phyloP scores from a whole-genome alignment of 2,888 invertebrate genomes.

The Xestia rhomboidea region DNA sequence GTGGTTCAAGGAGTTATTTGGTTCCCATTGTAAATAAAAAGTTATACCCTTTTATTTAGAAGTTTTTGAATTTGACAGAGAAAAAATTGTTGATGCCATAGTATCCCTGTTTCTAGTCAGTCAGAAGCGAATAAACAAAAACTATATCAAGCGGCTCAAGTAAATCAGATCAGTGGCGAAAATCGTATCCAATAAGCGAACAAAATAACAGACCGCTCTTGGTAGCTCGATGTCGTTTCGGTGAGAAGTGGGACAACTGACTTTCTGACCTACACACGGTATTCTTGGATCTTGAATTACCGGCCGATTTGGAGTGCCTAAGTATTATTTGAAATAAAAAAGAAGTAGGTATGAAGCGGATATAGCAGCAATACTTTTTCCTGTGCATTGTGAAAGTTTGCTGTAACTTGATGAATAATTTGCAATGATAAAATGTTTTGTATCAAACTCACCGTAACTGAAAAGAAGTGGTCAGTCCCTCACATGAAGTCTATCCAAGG shows the following conservation, averaged over 20 bases:
- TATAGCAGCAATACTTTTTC: slow-evolving; percentile 11
- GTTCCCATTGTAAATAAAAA: slow-evolving; percentile 17
- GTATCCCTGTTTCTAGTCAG: not conserved
- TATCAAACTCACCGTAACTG: slow-evolving; percentile 78
- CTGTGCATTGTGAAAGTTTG: slow-evolving; percentile 62
- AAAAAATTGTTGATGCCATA: not conserved
- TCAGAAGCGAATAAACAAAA: slow-evolving; percentile 18
- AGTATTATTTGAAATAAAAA: slow-evolving; percentile 19
- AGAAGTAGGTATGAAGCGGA: not conserved
- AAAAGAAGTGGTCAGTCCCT: slow-evolving; percentile 79
- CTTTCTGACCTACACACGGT: slow-evolving; percentile 84
- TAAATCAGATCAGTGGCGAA: slow-evolving; percentile 74
- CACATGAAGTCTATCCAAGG: slow-evolving; percentile 83
- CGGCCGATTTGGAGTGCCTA: slow-evolving; percentile 40
- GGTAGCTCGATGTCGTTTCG: slow-evolving; percentile 81
- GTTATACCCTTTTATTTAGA: not conserved
- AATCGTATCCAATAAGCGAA: slow-evolving; percentile 71
- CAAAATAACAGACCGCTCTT: slow-evolving; percentile 84
- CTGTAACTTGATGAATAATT: slow-evolving; percentile 53
- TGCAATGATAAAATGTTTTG: slow-evolving; percentile 45
- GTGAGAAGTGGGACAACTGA: slow-evolving; percentile 86
- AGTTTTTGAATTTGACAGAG: not conserved
- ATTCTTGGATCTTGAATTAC: slow-evolving; percentile 72
- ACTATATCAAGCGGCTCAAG: slow-evolving; percentile 51
- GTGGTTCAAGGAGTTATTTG: slow-evolving; percentile 37